Evolutionary conservation across 2,888 invertebrate genomes (phyloP).

Genomic region (Orthonevra nobilis): DNA sequence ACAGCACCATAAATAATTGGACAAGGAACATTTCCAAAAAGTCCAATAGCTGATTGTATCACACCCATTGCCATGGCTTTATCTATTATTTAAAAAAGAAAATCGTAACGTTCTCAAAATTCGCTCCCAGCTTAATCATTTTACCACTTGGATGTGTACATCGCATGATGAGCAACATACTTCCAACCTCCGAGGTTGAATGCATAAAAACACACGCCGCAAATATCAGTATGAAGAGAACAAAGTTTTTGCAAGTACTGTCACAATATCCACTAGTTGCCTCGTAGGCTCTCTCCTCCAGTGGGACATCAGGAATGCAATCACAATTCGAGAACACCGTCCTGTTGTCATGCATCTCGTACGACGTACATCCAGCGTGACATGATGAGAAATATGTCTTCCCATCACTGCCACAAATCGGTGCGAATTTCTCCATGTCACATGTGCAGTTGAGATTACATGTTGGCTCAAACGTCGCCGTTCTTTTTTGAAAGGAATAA

Average conservation of each 20-base stretch:
- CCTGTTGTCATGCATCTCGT: slow-evolving; percentile 83
- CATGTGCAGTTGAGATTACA: slow-evolving; percentile 88
- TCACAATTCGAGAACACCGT: slow-evolving; percentile 82
- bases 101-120: too few relatives aligned
- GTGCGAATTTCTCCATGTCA: slow-evolving; percentile 88
- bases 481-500: slow-evolving; percentile 68
- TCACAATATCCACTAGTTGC: slow-evolving; percentile 91
- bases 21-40: slow-evolving; percentile 96
- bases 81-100: slow-evolving; percentile 82
- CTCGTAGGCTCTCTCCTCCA: slow-evolving; percentile 67
- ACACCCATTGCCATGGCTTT: slow-evolving; percentile 97
- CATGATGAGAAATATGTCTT: slow-evolving; percentile 93
- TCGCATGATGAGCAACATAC: slow-evolving; percentile 92
- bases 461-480: slow-evolving; percentile 80
- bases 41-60: slow-evolving; percentile 95
- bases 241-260: slow-evolving; percentile 88
- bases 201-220: slow-evolving; percentile 94
- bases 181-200: slow-evolving; percentile 95
- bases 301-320: slow-evolving; percentile 79
- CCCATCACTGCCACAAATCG: slow-evolving; percentile 91
- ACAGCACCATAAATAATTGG: slow-evolving; percentile 96
- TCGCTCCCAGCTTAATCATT: too few relatives aligned
- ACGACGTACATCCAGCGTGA: slow-evolving; percentile 90
- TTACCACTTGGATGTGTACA: slow-evolving; percentile 91
- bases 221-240: slow-evolving; percentile 90